These are phyloP conservation scores for Tipula confusa DNA, from an alignment of 2,888 invertebrate genomes.

Conservation along the genomic window DNA sequence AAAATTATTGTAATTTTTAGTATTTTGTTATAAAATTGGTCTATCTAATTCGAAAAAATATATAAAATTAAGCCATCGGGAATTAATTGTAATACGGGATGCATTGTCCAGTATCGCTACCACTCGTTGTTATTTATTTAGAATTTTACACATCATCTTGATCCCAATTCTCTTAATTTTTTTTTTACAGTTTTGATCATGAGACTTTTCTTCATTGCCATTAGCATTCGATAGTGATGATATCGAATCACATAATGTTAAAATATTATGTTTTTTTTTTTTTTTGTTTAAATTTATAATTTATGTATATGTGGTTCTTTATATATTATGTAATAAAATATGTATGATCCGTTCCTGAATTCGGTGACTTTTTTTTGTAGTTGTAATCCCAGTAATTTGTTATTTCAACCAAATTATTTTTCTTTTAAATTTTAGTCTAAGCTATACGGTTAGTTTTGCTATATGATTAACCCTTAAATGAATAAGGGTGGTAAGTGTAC, in stretches of 20 bases:
- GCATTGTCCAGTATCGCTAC: background rate
- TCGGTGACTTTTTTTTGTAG: background rate
- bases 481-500: too few species aligned
- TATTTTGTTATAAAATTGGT: background rate
- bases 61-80: background rate
- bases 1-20: background rate
- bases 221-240: background rate
- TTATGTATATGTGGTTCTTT: background rate
- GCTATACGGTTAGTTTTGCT: too few species aligned
- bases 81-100: background rate
- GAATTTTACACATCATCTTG: background rate
- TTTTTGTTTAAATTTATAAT: background rate
- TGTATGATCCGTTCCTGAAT: background rate
- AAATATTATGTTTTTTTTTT: too few species aligned
- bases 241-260: background rate
- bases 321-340: background rate
- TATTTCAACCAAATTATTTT: too few species aligned
- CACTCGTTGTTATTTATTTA: background rate
- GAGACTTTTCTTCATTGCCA: background rate
- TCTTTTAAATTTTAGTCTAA: too few species aligned
- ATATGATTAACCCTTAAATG: too few species aligned
- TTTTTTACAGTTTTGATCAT: background rate
- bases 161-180: background rate
- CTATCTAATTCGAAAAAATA: background rate
- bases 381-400: background rate